Conservation (phyloP, 2,888 invertebrate genomes). For the Magallana nippona region DNA sequence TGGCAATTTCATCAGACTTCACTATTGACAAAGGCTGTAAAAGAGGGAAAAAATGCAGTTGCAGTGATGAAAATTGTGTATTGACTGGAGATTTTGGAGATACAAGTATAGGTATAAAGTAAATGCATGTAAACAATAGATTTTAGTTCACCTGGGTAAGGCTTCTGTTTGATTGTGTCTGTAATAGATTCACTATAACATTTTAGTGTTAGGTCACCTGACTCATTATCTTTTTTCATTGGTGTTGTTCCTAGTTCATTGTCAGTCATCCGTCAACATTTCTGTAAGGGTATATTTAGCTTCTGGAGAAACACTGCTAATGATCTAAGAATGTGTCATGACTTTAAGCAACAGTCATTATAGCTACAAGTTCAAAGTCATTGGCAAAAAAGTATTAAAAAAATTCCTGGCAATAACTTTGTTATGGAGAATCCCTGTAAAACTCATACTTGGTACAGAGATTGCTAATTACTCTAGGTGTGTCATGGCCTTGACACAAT, state of each 20-base stretch:
- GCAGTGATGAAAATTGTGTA: slow-evolving; percentile 5
- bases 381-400: too few relatives aligned
- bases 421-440: too few relatives aligned
- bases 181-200: background rate
- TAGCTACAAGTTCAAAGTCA: too few relatives aligned
- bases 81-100: slow-evolving; percentile 26
- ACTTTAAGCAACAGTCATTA: too few relatives aligned
- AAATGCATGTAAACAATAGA: background rate
- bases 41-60: slow-evolving; percentile 3
- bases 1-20: slow-evolving; percentile 18
- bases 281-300: background rate
- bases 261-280: background rate
- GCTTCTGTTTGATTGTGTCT: background rate
- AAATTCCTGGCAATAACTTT: too few relatives aligned
- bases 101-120: slow-evolving; percentile 36
- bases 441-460: too few relatives aligned
- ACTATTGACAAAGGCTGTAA: slow-evolving; percentile 15
- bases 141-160: slow-evolving; percentile 16
- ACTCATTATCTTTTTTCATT: background rate
- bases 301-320: too few relatives aligned
- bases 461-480: too few relatives aligned
- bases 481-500: too few relatives aligned
- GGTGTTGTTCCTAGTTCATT: background rate
- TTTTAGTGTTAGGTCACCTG: background rate
- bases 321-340: too few relatives aligned